Percentiles rank a stretch among this genome's conserved stretches.
phyloP scores from a whole-genome alignment of 2,888 invertebrate genomes.

The Octodonta nipae region DNA sequence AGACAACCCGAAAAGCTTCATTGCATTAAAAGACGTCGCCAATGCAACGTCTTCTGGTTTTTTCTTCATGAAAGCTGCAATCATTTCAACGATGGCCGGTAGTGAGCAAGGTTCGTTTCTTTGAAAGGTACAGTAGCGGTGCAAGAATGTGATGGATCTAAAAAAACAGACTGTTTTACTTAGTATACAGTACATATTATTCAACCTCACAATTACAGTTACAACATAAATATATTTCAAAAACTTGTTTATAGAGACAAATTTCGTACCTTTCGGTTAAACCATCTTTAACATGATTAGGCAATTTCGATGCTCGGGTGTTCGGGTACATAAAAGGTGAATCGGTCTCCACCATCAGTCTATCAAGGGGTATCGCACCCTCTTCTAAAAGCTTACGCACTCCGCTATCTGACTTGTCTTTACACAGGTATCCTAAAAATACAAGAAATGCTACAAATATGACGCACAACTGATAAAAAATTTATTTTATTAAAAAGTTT shows the following conservation, averaged over 20 bases:
- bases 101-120: constrained; percentile 91
- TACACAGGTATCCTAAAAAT: constrained; percentile 61
- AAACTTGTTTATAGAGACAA: no score
- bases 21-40: constrained; percentile 80
- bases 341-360: constrained; percentile 80
- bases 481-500: no score
- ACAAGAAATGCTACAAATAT: no score
- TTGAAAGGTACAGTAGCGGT: constrained; percentile 88
- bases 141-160: constrained; percentile 67
- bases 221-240: no score
- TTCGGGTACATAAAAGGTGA: constrained; percentile 95
- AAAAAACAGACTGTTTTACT: no score
- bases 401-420: constrained; percentile 85
- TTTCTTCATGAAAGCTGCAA: constrained; percentile 79
- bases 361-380: constrained; percentile 68
- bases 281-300: constrained; percentile 72
- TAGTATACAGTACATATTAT: no score
- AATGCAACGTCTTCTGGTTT: constrained; percentile 81
- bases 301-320: constrained; percentile 81
- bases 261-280: constrained; percentile 65
- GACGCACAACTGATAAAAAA: no score
- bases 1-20: constrained; percentile 77
- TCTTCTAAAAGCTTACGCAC: constrained; percentile 71
- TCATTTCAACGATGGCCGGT: constrained; percentile 84
- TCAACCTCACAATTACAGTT: no score